Percentiles rank a stretch among this genome's conserved stretches.
phyloP scores from a whole-genome alignment of 1,140 invertebrate genomes.

The Vanessa atalanta region DNA sequence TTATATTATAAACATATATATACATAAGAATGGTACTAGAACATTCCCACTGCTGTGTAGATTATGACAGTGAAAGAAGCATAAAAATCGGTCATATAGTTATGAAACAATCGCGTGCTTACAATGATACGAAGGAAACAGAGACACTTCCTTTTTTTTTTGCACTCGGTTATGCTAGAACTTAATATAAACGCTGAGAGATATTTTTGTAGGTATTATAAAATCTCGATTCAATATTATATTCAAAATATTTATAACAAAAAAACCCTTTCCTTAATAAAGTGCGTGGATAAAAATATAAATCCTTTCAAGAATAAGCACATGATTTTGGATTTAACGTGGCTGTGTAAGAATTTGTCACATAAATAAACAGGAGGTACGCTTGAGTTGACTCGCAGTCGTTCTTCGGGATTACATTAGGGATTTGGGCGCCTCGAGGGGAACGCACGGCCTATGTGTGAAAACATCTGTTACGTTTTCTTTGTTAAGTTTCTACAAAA shows the following conservation, averaged over 20 bases:
- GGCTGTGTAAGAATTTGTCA: slow-evolving; percentile 76
- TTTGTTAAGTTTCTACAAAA: slow-evolving; percentile 51
- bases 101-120: too few relatives aligned
- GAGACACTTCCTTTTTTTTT: too few relatives aligned
- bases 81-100: too few relatives aligned
- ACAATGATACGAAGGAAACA: too few relatives aligned
- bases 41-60: too few relatives aligned
- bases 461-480: slow-evolving; percentile 78
- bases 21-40: too few relatives aligned
- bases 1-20: too few relatives aligned
- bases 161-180: too few relatives aligned
- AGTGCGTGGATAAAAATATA: slow-evolving; percentile 42
- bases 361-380: slow-evolving; percentile 77
- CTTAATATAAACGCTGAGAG: too few relatives aligned
- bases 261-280: slow-evolving; percentile 18
- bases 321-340: slow-evolving; percentile 72
- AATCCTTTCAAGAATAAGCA: slow-evolving; percentile 58
- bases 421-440: slow-evolving; percentile 64
- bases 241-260: background rate
- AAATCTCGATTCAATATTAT: background rate
- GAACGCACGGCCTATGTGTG: slow-evolving; percentile 60
- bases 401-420: slow-evolving; percentile 75
- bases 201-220: too few relatives aligned
- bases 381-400: slow-evolving; percentile 75
- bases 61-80: too few relatives aligned